phyloP scores from a whole-genome alignment of 2,113 vertebrate genomes.

The Mola mola region DNA sequence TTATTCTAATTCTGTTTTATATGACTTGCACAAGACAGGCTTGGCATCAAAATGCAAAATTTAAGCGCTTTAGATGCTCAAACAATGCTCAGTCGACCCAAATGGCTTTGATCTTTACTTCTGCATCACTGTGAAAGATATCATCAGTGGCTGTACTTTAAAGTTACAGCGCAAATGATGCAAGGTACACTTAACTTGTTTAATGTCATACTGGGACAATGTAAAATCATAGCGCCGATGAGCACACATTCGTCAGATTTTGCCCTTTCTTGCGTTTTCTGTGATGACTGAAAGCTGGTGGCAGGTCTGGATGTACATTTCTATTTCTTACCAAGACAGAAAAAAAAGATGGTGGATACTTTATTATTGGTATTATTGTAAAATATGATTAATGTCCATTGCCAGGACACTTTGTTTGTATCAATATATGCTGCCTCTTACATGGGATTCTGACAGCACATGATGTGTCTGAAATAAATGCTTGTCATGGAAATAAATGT shows the following conservation, averaged over 20 bases:
- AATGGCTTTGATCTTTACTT: constrained; percentile 44
- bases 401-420: constrained; percentile 61
- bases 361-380: constrained; percentile 43
- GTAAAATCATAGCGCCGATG: constrained; percentile 25
- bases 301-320: constrained; percentile 25
- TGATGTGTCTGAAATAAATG: constrained; percentile 76
- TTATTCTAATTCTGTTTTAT: constrained; percentile 23
- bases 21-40: constrained; percentile 2
- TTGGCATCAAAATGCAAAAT: constrained; percentile 14
- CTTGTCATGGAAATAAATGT: constrained; percentile 73
- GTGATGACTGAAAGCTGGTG: constrained; percentile 6
- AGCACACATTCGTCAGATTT: constrained; percentile 5
- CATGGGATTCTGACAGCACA: constrained; percentile 51
- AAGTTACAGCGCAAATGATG: constrained; percentile 4
- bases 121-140: neutral
- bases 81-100: constrained; percentile 25
- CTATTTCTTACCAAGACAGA: constrained; percentile 14
- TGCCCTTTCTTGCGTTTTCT: constrained; percentile 3
- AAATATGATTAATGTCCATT: constrained; percentile 75
- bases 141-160: constrained; percentile 15
- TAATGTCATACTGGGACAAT: constrained; percentile 9
- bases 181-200: constrained; percentile 9
- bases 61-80: constrained; percentile 6
- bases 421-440: no score
- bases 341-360: constrained; percentile 35